Evolutionary conservation across 2,113 vertebrate species (phyloP), one percentile per base, ranked within the genome.

Genomic region (Oryzias woworae): DNA sequence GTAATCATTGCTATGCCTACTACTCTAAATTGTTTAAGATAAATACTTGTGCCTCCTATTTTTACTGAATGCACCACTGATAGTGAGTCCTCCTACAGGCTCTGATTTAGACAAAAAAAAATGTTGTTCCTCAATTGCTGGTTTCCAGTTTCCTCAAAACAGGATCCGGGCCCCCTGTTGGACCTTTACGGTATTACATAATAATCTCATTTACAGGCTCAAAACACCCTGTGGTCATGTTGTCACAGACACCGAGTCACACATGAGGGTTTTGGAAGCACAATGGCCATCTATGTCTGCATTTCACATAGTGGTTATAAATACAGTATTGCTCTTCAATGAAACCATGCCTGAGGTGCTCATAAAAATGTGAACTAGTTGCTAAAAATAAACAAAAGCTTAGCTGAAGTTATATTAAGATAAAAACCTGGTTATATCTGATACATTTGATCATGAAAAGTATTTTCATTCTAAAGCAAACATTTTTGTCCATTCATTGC

Each of bases 161-260:
- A 55, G 58, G 63, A 62, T 56, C 58, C 52, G 7, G 18, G 28
- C 16, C 68, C 66, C 63, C 20, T 36, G 28, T 60, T 61, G 59
- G 50, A 28, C 57, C n/a, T 26, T 43, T 4, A 18, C 45, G 24
- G 58, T 31, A 47, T 79, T 84, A 58, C 68, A 61, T 78, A 78
- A 75, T 67, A 65, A 78, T 67, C 66, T 63, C 58, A 18, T 62
- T 66, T 71, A 47, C 67, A 68, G 69, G 17, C 17, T 5, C 67
- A 59, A 23, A 75, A 72, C 26, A 41, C 53, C 77, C 75, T 51
- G 66, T 4, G 64, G 75, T 61, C 64, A 58, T 69, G 73, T 24
- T 75, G 73, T 85, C 75, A 75, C 54, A 49, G 73, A 81, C 62
- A 74, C 71, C 48, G 18, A 71, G 75, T 80, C 60, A 69, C 71